Evolutionary conservation across 1,140 invertebrate species (phyloP).

Genomic region (Drosophila simulans): DNA sequence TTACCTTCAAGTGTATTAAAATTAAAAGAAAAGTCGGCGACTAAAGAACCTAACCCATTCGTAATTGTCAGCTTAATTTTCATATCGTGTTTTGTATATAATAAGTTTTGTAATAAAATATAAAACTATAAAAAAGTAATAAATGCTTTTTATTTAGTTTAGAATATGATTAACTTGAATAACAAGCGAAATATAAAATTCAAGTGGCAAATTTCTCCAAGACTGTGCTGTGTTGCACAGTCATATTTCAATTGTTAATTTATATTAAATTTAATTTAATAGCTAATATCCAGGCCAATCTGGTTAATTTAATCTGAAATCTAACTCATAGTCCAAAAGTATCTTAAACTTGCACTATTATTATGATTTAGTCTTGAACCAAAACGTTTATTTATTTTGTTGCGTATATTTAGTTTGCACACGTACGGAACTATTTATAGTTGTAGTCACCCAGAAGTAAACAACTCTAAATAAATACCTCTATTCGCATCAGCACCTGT

Average conservation of each 20-base stretch:
- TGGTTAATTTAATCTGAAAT: too few species aligned
- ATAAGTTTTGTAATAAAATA: not conserved
- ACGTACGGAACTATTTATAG: constrained; percentile 30
- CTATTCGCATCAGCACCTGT: constrained; percentile 5
- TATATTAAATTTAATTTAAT: not conserved
- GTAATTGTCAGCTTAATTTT: not conserved
- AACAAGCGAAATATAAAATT: not conserved
- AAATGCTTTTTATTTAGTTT: too few species aligned
- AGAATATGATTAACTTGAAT: not conserved
- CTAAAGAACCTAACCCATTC: not conserved
- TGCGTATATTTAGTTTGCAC: constrained; percentile 50
- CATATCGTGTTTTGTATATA: not conserved
- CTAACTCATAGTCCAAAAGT: not conserved
- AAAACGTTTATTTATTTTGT: constrained; percentile 1
- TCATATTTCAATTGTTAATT: too few species aligned
- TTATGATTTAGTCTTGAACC: not conserved
- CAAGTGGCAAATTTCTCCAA: not conserved
- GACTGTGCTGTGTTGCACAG: not conserved
- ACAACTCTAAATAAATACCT: constrained; percentile 11
- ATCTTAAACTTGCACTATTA: not conserved
- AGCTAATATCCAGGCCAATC: too few species aligned
- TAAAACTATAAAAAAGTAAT: not conserved
- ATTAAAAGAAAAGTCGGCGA: not conserved
- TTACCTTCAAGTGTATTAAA: not conserved
- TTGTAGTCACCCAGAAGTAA: constrained; percentile 20